These are phyloP conservation scores for Elysia crispata DNA, from an alignment of 2,888 invertebrate genomes.

Conservation along the genomic window DNA sequence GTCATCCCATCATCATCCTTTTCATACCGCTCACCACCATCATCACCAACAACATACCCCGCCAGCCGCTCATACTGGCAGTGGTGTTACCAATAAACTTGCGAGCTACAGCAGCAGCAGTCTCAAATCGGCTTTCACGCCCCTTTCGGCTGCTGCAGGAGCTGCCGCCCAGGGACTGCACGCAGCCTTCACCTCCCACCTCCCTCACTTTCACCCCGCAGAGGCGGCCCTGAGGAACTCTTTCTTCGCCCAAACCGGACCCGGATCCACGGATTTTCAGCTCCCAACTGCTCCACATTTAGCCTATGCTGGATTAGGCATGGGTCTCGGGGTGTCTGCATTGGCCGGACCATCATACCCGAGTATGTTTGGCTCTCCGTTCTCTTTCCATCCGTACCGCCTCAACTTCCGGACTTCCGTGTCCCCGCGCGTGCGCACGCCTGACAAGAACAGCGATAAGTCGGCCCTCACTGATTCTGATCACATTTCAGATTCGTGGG, in stretches of 20 bases:
- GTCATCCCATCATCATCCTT: no score
- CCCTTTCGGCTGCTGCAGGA: conserved; percentile 60
- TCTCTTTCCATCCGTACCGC: conserved; percentile 65
- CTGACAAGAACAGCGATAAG: conserved; percentile 59
- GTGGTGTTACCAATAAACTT: conserved; percentile 24
- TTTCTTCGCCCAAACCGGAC: conserved; percentile 36
- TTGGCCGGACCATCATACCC: conserved; percentile 54
- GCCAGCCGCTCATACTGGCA: conserved; percentile 37
- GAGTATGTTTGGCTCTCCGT: conserved; percentile 62
- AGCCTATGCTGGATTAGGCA: conserved; percentile 52
- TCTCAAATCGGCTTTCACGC: conserved; percentile 76
- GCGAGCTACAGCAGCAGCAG: conserved; percentile 6
- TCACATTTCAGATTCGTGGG: conserved; percentile 60
- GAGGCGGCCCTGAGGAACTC: conserved; percentile 40
- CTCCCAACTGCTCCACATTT: conserved; percentile 54
- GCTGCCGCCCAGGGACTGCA: conserved; percentile 62
- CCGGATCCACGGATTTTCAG: conserved; percentile 48
- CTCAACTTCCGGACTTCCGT: conserved; percentile 51
- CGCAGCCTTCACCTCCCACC: conserved; percentile 65
- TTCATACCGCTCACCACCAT: neutral
- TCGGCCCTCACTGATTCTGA: conserved; percentile 56
- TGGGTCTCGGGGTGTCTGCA: conserved; percentile 54
- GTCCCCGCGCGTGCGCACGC: conserved; percentile 52
- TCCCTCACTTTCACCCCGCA: conserved; percentile 36
- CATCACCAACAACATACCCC: conserved; percentile 38